phyloP scores from a whole-genome alignment of 2,113 vertebrate species.

The Eonycteris spelaea region DNA sequence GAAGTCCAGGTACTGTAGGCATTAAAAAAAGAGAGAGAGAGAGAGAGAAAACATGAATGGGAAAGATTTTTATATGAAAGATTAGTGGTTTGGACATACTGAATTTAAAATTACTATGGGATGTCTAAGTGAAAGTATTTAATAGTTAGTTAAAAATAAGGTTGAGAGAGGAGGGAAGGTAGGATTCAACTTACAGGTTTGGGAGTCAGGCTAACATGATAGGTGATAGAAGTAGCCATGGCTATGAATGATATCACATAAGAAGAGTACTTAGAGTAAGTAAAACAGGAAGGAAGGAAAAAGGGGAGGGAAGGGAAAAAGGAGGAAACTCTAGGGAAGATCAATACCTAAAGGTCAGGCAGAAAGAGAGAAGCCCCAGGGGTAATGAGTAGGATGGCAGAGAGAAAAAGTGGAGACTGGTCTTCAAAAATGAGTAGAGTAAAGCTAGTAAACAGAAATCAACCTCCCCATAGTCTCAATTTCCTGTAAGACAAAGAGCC shows the following conservation, averaged over 20 bases:
- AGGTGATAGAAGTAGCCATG: not conserved
- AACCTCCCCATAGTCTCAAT: not conserved
- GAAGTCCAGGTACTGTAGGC: too few relatives aligned
- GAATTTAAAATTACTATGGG: not conserved
- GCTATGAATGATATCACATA: not conserved
- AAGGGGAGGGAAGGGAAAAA: not conserved
- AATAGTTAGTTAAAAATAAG: not conserved
- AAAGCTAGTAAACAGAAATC: not conserved
- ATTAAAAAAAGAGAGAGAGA: not conserved
- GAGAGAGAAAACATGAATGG: not conserved
- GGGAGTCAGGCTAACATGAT: not conserved
- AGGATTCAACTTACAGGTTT: not conserved
- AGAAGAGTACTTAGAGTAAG: not conserved
- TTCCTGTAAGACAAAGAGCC: not conserved
- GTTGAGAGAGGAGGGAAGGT: not conserved
- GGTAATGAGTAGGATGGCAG: not conserved
- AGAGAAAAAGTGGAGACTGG: not conserved
- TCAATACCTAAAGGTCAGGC: not conserved
- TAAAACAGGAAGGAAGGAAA: not conserved
- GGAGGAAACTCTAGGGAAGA: not conserved
- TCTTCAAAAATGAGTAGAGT: not conserved
- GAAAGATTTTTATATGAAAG: not conserved
- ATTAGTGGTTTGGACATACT: not conserved
- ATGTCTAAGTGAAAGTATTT: not conserved
- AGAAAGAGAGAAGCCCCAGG: not conserved